These are phyloP conservation scores for Luidia sarsii DNA, from an alignment of 53 echinoderm and acorn worm species.

Conservation along the genomic window DNA sequence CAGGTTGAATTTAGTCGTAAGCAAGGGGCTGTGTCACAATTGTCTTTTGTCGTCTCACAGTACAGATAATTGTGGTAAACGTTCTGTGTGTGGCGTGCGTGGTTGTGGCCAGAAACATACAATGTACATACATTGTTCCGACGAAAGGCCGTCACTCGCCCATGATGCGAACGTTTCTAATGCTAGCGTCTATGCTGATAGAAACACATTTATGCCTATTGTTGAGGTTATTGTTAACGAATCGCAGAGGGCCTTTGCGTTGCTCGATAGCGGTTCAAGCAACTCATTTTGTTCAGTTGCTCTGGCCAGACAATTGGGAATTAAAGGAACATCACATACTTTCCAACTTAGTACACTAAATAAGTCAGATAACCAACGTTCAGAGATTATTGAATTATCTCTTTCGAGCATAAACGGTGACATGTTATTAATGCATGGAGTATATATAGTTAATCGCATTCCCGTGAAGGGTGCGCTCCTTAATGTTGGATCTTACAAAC, in stretches of 20 bases:
- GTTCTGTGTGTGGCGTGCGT: constrained; percentile 11
- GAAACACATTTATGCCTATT: neutral
- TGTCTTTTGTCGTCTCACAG: constrained; percentile 18
- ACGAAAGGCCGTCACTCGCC: neutral
- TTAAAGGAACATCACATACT: neutral
- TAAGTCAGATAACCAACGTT: constrained; percentile 25
- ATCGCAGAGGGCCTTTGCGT: neutral
- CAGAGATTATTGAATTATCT: constrained; percentile 25
- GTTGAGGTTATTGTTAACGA: neutral
- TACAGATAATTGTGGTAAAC: constrained; percentile 29
- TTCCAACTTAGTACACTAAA: constrained; percentile 50
- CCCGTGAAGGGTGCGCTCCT: constrained; percentile 39
- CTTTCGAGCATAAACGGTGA: constrained; percentile 4
- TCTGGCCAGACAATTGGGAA: neutral
- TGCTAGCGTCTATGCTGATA: neutral
- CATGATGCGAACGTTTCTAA: neutral
- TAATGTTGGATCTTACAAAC: constrained; percentile 4
- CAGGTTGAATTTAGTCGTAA: neutral
- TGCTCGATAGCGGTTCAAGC: neutral
- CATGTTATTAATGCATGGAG: constrained; percentile 11
- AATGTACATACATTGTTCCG: constrained; percentile 5
- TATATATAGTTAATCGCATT: constrained; percentile 53
- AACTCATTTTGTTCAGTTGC: neutral
- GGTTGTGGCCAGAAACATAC: constrained; percentile 14
- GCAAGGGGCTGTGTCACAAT: neutral